Base-by-base conservation (phyloP, 2,113 vertebrate species). In the Seriola rivoliana region DNA sequence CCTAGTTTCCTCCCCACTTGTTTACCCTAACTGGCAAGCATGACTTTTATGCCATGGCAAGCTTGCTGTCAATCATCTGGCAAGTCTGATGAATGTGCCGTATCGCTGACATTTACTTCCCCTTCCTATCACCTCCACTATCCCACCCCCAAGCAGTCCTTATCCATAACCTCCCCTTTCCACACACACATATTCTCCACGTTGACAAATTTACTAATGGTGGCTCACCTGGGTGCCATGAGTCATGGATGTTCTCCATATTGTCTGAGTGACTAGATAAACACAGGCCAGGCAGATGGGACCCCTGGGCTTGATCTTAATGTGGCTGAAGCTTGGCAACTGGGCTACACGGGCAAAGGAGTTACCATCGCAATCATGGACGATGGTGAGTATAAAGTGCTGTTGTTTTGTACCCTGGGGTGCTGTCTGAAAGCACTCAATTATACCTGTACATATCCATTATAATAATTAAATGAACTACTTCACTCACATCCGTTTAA, bases 281-380 rank as follows among this genome's bases (percentile, higher is more conserved):
- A 99, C 93, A 99, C 98, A 25, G 98, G 98, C 70, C 98, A 99
- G 95, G 98, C 98, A 66, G 98, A 99, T 82, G 98, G 98, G 63
- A 99, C 98, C 75, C 98, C 98, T 42, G 98, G 98, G 77, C 94
- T 99, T 87, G 98, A 99, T 90, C 95, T 99, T 80, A 99, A 99
- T 74, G 98, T 99, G 93, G 98, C 97, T 29, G 98, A 99, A 95
- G 98, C 98, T 1, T 99, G 98, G 98, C 95, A 96, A 78, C 94
- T 99, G 90, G 98, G 98, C 52, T 99, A 97, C 91, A 99, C 98
- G 0, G 98, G 98, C 32, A 98, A 96, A 92, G 98, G 98, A 82
- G 97, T 99, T 52, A 99, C 97, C 84, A 99, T 99, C 55, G 98
- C 97, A 85, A 99, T 99, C 84, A 99, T 99, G 98, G 98, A 99